Conservation (phyloP, 1,140 invertebrate genomes). For the Chrysopa pallens region DNA sequence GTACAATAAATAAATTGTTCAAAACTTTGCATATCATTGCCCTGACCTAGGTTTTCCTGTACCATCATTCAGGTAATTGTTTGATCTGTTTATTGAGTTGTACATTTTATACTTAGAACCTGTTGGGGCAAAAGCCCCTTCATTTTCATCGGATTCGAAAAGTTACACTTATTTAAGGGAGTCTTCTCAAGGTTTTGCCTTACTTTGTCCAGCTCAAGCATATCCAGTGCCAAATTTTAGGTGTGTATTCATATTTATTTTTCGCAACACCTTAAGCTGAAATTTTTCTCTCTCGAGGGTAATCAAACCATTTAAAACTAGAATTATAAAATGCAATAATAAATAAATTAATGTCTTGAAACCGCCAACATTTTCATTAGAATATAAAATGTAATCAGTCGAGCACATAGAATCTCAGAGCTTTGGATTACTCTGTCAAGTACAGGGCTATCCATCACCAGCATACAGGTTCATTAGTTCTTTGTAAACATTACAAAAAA, state of each 20-base stretch:
- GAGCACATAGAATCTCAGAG: too few species aligned
- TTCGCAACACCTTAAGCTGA: too few species aligned
- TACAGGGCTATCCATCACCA: too few species aligned
- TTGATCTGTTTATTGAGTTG: constrained; percentile 1
- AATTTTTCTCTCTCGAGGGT: too few species aligned
- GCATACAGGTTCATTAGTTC: too few species aligned
- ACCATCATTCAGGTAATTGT: constrained; percentile 36
- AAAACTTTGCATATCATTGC: constrained; percentile 34
- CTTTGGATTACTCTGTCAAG: too few species aligned
- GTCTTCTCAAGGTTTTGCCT: constrained; percentile 27
- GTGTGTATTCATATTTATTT: constrained; percentile 27
- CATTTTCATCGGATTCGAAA: constrained; percentile 34
- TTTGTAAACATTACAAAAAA: too few species aligned
- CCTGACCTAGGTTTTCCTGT: constrained; percentile 46
- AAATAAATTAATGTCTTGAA: too few species aligned
- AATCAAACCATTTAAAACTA: too few species aligned
- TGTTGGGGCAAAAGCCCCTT: constrained; percentile 38
- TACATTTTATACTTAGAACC: constrained; percentile 26
- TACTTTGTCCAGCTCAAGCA: constrained; percentile 47
- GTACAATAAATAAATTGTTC: constrained; percentile 33
- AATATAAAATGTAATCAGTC: too few species aligned
- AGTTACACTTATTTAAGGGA: constrained; percentile 26
- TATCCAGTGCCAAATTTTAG: constrained; percentile 49
- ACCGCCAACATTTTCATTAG: too few species aligned
- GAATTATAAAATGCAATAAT: too few species aligned